A percentile compares a stretch with the other conserved stretches of the same genome.
Conservation (phyloP, 2,888 invertebrate species). For the Ptilodon capucinus region DNA sequence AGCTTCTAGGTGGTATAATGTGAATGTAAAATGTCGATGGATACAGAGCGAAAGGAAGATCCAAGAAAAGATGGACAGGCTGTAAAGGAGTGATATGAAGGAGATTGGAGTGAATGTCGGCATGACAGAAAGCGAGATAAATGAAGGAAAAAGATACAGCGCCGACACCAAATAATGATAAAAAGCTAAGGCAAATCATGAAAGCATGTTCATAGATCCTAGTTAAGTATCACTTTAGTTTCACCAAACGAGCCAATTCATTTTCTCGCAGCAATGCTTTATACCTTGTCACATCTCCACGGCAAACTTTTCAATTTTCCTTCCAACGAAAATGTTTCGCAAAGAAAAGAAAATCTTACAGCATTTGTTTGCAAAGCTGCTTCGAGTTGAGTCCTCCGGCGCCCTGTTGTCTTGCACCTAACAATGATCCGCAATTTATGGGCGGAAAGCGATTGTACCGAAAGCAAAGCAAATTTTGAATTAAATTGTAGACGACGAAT, state of each 20-base stretch:
- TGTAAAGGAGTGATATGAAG: too few species aligned
- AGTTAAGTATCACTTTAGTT: background rate
- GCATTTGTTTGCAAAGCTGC: constrained; percentile 7
- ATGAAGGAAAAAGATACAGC: too few species aligned
- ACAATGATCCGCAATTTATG: constrained; percentile 29
- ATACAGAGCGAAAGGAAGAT: too few species aligned
- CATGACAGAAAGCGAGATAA: too few species aligned
- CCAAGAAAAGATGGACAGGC: too few species aligned
- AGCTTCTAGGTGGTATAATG: too few species aligned
- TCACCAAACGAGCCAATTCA: background rate
- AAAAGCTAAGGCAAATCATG: too few species aligned
- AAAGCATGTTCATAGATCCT: too few species aligned
- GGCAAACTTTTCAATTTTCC: constrained; percentile 4
- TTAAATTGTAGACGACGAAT: constrained; percentile 22
- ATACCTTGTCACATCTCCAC: background rate
- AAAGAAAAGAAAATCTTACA: constrained; percentile 6
- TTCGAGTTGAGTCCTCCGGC: constrained; percentile 13
- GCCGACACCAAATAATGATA: too few species aligned
- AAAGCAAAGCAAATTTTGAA: constrained; percentile 20
- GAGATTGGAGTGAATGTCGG: too few species aligned
- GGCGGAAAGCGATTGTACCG: constrained; percentile 14
- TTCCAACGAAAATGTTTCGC: constrained; percentile 3
- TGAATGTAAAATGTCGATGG: too few species aligned
- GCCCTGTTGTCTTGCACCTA: constrained; percentile 17
- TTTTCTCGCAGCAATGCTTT: background rate